These are phyloP conservation scores for Acronicta aceris DNA, from an alignment of 2,888 invertebrate genomes.

Conservation along the genomic window DNA sequence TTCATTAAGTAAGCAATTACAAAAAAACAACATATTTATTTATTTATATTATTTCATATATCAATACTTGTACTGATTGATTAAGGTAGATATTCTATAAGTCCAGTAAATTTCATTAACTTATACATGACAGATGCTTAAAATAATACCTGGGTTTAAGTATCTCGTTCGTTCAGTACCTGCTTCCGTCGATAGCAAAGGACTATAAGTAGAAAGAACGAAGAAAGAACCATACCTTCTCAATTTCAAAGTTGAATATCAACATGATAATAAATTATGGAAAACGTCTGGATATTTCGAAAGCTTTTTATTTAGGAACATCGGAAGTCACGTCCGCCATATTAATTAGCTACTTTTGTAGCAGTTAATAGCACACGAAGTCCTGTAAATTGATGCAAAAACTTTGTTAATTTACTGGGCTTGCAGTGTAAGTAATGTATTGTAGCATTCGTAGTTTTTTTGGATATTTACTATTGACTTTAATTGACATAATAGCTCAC, in stretches of 20 bases:
- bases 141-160: no score
- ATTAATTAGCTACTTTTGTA: slow-evolving; percentile 43
- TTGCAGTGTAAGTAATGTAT: slow-evolving; percentile 17
- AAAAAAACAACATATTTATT: no score
- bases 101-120: no score
- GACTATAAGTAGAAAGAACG: no score
- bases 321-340: slow-evolving; percentile 44
- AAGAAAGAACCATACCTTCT: slow-evolving; percentile 4
- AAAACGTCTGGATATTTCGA: slow-evolving; percentile 44
- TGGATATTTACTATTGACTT: slow-evolving; percentile 13
- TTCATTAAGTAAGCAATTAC: no score
- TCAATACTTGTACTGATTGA: no score
- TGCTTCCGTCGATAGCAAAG: no score
- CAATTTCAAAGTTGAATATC: slow-evolving; percentile 36
- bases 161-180: no score
- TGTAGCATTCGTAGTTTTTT: slow-evolving; percentile 26
- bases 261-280: slow-evolving; percentile 29
- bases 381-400: slow-evolving; percentile 43
- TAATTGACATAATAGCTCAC: slow-evolving; percentile 8
- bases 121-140: no score
- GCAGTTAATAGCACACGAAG: slow-evolving; percentile 29
- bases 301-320: slow-evolving; percentile 30
- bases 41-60: no score
- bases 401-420: slow-evolving; percentile 35
- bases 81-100: no score